A percentile compares a stretch with the other conserved stretches of the same genome.
These are phyloP conservation scores for Uloborus diversus DNA, from an alignment of 1,140 invertebrate species.

Conservation along the genomic window DNA sequence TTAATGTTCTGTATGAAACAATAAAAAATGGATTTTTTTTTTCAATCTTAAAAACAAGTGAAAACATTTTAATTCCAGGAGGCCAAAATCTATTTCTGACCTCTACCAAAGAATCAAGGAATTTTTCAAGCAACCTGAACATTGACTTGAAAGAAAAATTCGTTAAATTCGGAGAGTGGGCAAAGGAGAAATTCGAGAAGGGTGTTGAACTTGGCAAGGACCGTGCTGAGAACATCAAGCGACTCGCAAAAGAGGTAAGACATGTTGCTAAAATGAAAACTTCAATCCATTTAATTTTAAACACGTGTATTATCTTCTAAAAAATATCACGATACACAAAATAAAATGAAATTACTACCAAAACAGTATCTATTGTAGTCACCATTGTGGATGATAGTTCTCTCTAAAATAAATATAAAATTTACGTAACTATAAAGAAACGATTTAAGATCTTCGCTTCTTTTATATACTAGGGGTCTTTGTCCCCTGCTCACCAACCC, in stretches of 20 bases:
- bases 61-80: not conserved
- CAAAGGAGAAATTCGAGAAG: not conserved
- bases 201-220: not conserved
- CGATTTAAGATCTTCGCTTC: no score
- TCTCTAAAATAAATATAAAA: no score
- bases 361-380: no score
- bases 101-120: not conserved
- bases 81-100: not conserved
- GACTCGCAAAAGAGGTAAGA: not conserved
- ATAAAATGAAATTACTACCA: no score
- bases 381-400: no score
- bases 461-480: no score
- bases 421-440: no score
- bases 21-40: not conserved
- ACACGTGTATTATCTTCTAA: no score
- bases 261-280: no score
- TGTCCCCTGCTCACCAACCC: no score
- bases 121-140: not conserved
- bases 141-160: slow-evolving; percentile 2
- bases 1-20: not conserved
- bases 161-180: slow-evolving; percentile 3
- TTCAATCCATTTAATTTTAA: no score
- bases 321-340: no score
- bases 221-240: not conserved
- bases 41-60: not conserved